These are phyloP conservation scores for Vicugna pacos DNA, from an alignment of 2,113 vertebrate genomes.

Conservation along the genomic window DNA sequence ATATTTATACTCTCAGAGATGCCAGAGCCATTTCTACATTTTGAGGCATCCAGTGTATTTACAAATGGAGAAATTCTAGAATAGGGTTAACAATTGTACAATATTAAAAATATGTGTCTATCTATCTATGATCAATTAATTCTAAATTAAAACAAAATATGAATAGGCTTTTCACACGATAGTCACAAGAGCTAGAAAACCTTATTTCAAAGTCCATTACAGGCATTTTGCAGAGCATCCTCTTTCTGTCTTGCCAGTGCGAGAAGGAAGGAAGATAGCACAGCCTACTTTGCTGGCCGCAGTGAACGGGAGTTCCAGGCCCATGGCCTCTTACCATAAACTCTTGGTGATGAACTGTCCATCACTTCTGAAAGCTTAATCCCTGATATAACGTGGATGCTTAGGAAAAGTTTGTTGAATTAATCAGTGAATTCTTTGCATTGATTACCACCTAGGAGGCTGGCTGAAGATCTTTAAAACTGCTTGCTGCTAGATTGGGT, in stretches of 20 bases:
- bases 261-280: neutral
- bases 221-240: neutral
- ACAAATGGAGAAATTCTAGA: slow-evolving; percentile 8
- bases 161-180: neutral
- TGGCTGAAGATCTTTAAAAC: neutral
- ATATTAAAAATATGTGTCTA: neutral
- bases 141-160: slow-evolving; percentile 1
- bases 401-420: neutral
- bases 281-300: neutral
- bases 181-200: neutral
- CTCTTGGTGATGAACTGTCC: neutral
- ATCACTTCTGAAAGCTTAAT: neutral
- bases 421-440: neutral
- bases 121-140: neutral
- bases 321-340: neutral
- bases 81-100: neutral
- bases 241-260: neutral
- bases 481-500: neutral
- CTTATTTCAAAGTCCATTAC: neutral
- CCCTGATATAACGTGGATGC: neutral
- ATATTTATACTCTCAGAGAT: neutral
- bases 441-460: neutral
- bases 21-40: neutral
- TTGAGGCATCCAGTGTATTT: neutral
- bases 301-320: neutral